phyloP scores from a whole-genome alignment of 2,113 vertebrate genomes.

The Argyrosomus japonicus region DNA sequence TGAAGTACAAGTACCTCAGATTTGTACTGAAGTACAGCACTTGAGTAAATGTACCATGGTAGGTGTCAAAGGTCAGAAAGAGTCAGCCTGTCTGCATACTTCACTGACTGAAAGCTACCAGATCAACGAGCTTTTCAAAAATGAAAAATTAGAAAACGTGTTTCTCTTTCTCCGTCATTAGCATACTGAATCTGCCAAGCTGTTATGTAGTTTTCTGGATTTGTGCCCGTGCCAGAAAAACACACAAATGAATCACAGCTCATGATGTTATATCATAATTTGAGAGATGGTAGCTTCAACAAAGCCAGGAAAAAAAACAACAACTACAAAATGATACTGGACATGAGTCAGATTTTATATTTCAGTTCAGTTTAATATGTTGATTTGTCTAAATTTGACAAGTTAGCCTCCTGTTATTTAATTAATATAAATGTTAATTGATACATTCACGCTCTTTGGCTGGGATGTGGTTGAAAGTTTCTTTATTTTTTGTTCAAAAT shows the following conservation, averaged over 20 bases:
- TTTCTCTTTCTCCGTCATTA: not conserved
- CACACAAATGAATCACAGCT: constrained; percentile 17
- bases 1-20: no score
- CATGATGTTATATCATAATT: constrained; percentile 16
- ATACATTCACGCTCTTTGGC: no score
- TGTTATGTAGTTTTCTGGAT: constrained; percentile 19
- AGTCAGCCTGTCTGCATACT: not conserved
- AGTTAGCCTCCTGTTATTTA: no score
- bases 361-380: not conserved
- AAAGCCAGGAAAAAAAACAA: not conserved
- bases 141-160: not conserved
- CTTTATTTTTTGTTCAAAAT: no score
- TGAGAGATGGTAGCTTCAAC: not conserved
- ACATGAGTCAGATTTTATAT: constrained; percentile 4
- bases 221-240: constrained; percentile 31
- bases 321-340: not conserved
- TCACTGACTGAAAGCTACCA: not conserved
- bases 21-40: no score
- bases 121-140: not conserved
- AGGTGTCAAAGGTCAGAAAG: not conserved
- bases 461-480: no score
- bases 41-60: no score
- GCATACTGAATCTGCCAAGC: constrained; percentile 10
- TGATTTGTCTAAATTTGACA: not conserved
- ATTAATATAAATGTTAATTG: no score